These are phyloP conservation scores for Cerastis leucographa DNA, from an alignment of 2,888 invertebrate genomes.

Conservation along the genomic window DNA sequence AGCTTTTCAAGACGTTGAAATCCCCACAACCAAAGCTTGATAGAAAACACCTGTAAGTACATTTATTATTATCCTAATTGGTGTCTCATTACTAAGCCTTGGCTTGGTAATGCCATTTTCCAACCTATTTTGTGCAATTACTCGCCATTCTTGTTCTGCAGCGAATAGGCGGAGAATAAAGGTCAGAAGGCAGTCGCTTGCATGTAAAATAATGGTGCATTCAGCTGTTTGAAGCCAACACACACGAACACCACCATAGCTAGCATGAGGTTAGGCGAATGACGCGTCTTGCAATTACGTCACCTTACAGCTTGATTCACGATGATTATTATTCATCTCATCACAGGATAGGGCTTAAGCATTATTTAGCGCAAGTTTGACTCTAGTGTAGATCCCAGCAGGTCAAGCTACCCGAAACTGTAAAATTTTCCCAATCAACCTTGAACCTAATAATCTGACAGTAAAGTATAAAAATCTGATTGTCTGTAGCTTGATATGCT, in stretches of 20 bases:
- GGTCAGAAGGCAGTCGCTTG: not conserved
- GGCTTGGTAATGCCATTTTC: not conserved
- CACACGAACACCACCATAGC: not conserved
- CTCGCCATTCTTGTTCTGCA: not conserved
- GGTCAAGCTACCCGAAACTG: too few relatives aligned
- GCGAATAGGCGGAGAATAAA: not conserved
- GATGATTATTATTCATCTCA: not conserved
- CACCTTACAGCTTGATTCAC: not conserved
- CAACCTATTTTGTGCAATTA: not conserved
- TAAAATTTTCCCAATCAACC: too few relatives aligned
- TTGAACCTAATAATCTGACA: too few relatives aligned
- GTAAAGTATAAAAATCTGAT: too few relatives aligned
- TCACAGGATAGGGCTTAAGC: not conserved
- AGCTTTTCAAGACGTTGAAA: not conserved
- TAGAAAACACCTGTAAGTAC: not conserved
- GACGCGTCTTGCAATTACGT: slow-evolving; percentile 3
- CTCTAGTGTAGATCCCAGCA: too few relatives aligned
- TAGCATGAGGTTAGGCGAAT: not conserved
- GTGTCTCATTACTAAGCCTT: too few relatives aligned
- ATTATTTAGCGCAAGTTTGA: not conserved
- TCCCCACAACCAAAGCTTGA: not conserved
- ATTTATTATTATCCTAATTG: not conserved
- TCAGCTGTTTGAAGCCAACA: not conserved
- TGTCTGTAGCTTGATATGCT: too few relatives aligned
- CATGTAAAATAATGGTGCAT: not conserved